Percentiles rank a stretch among this genome's conserved stretches.
phyloP scores from a whole-genome alignment of 2,888 invertebrate genomes.

The Tryphoninae sp. region DNA sequence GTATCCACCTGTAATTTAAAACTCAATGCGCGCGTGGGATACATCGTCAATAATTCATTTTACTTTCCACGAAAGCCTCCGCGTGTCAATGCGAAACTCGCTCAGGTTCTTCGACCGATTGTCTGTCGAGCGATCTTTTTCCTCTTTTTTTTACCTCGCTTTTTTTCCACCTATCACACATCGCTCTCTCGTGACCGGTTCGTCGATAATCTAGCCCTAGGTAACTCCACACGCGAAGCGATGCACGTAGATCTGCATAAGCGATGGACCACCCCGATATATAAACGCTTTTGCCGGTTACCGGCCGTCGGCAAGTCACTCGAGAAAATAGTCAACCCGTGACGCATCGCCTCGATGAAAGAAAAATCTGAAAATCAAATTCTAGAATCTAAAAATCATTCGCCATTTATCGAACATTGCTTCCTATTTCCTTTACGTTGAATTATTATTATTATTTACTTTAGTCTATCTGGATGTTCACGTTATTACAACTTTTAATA shows the following conservation, averaged over 20 bases:
- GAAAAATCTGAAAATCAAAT: not conserved
- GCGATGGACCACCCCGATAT: conserved; percentile 35
- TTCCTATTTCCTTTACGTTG: not conserved
- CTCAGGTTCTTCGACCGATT: conserved; percentile 26
- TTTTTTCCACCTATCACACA: conserved; percentile 42
- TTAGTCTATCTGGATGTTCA: no score
- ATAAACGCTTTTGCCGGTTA: not conserved
- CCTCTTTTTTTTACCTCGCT: conserved; percentile 13
- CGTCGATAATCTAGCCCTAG: conserved; percentile 44
- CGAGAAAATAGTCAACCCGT: no score
- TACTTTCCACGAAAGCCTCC: conserved; percentile 55
- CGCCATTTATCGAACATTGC: no score
- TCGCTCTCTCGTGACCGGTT: conserved; percentile 49
- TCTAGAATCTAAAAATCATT: no score
- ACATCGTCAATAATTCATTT: conserved; percentile 65
- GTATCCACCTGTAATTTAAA: conserved; percentile 22
- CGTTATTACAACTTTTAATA: no score
- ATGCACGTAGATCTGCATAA: not conserved
- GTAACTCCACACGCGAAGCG: conserved; percentile 32
- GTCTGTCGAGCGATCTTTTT: conserved; percentile 7
- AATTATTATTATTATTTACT: conserved; percentile 8
- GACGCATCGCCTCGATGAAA: not conserved
- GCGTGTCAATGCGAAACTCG: conserved; percentile 41
- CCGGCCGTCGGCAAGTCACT: no score
- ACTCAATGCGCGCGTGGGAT: conserved; percentile 38